Evolutionary conservation across 1,140 invertebrate species (phyloP).

Genomic region (Nephila pilipes): DNA sequence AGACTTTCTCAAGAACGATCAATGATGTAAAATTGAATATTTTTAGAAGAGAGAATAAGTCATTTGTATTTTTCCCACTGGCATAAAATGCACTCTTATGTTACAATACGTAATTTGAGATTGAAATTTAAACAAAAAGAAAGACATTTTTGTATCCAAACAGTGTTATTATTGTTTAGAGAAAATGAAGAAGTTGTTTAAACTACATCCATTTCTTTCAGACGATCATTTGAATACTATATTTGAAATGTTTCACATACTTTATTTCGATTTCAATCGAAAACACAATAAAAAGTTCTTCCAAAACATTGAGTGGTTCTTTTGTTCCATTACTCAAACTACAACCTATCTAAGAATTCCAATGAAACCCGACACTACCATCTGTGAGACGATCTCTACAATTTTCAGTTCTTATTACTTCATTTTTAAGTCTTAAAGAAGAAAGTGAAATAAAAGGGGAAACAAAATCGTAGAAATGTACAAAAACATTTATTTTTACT

Average conservation of each 20-base stretch:
- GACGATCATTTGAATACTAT: constrained; percentile 17
- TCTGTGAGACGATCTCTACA: constrained; percentile 33
- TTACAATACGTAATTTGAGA: neutral
- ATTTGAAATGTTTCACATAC: neutral
- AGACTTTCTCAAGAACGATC: too few relatives aligned
- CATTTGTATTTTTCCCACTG: too few relatives aligned
- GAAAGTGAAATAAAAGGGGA: constrained; percentile 30
- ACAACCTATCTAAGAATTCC: constrained; percentile 38
- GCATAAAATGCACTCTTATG: too few relatives aligned
- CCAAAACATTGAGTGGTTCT: constrained; percentile 13
- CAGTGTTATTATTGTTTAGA: neutral
- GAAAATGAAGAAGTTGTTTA: neutral
- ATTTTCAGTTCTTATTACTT: constrained; percentile 33
- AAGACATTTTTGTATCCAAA: neutral
- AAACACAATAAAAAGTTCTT: neutral
- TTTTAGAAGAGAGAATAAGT: too few relatives aligned
- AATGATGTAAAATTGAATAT: too few relatives aligned
- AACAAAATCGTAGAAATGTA: constrained; percentile 50
- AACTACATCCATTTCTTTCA: neutral
- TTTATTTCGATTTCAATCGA: constrained; percentile 35
- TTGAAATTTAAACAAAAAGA: neutral
- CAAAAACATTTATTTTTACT: constrained; percentile 67
- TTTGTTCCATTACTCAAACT: constrained; percentile 49
- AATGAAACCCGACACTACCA: constrained; percentile 32
- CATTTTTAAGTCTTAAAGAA: constrained; percentile 8